A percentile compares a stretch with the other conserved stretches of the same genome.
Evolutionary conservation across 1,140 invertebrate genomes (phyloP).

Genomic region (Daktulosphaira vitifoliae): DNA sequence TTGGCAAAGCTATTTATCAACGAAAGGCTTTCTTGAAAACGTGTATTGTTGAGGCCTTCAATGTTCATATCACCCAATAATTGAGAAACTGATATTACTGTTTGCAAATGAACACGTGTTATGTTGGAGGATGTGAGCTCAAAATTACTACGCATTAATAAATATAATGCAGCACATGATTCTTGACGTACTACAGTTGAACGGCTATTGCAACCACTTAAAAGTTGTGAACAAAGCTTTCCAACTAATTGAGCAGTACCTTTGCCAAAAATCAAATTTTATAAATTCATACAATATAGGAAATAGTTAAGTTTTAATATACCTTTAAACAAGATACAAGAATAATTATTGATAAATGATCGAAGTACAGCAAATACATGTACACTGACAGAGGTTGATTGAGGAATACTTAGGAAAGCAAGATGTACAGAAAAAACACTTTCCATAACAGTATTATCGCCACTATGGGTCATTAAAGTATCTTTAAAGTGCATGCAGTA

Average conservation of each 20-base stretch:
- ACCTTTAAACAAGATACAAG: conserved; percentile 71
- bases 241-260: conserved; percentile 76
- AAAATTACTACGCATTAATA: conserved; percentile 88
- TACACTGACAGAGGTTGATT: conserved; percentile 79
- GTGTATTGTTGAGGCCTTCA: conserved; percentile 72
- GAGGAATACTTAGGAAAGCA: conserved; percentile 75
- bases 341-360: conserved; percentile 85
- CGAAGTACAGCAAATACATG: conserved; percentile 84
- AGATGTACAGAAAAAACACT: conserved; percentile 75
- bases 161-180: conserved; percentile 79
- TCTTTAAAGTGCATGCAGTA: conserved; percentile 74
- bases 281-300: not conserved
- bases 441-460: conserved; percentile 66
- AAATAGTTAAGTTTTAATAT: conserved; percentile 35
- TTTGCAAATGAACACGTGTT: conserved; percentile 39
- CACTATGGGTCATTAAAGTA: conserved; percentile 53
- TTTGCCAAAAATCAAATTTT: conserved; percentile 39
- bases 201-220: conserved; percentile 71
- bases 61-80: conserved; percentile 66
- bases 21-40: conserved; percentile 84
- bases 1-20: conserved; percentile 87
- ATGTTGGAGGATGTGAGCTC: conserved; percentile 55
- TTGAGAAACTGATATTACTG: conserved; percentile 86
- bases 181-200: conserved; percentile 72
- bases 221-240: conserved; percentile 69